Base-by-base conservation (phyloP, 37 sponge, comb jelly and placozoan genomes). In the Agelas oroides region DNA sequence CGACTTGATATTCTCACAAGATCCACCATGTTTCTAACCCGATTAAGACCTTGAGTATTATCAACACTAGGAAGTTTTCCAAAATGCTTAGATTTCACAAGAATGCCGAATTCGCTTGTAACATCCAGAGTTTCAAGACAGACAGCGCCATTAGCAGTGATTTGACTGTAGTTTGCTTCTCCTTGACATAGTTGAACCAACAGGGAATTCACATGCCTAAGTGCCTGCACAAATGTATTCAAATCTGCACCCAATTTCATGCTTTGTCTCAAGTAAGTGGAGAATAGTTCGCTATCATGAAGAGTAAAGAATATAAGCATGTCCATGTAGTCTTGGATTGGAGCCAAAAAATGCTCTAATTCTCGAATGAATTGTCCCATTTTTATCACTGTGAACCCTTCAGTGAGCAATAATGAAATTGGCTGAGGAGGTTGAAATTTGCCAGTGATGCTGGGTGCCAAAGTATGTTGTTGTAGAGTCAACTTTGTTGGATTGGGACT, bases 261-360 rank as follows among this genome's bases (percentile, higher is more conserved):
- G 46, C 8, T n/a, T n/a, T n/a, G n/a, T n/a, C n/a, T 46, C 46
- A 46, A 8, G 46, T 46, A 46, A 46, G 46, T 46, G 3, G 46
- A 46, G 76, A 88, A 88, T 38, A 88, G 73, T 15, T 61, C 77
- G 39, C 89, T 82, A 3, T 76, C 46, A 27, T 88, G 69, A 28
- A 88, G 82, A 2, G 67, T 75, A 58, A 88, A 88, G 62, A 88
- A 88, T 19, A 88, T 70, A 5, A 88, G 64, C 76, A 81, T 80
- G 19, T 88, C 70, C 37, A 88, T 28, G 61, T 67, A 60, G 1
- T 32, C 82, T 19, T 76, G 5, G 0, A 88, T 32, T 0, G 81
- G 70, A 1, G 81, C n/a, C 11, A 76, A 77, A 65, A 88, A 88
- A 6, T 35, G 15, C 1, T 36, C 20, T 1, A 88, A 6, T 13